Evolutionary conservation across 2,888 invertebrate species (phyloP).

Genomic region (Autographa pulchrina): DNA sequence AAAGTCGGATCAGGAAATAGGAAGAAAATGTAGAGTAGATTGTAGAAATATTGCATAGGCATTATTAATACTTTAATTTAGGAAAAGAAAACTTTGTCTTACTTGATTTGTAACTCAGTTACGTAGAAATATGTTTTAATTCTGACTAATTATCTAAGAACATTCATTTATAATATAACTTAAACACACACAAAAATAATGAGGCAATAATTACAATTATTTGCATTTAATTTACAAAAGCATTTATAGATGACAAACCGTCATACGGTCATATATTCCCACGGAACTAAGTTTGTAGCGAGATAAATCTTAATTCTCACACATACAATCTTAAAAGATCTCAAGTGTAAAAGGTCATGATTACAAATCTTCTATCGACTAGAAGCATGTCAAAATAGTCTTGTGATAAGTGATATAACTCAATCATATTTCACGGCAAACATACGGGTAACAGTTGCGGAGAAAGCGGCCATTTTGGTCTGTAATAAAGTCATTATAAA

Average conservation of each 20-base stretch:
- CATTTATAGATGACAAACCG: neutral
- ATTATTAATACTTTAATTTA: no score
- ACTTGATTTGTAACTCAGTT: no score
- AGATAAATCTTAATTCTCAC: neutral
- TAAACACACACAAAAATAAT: neutral
- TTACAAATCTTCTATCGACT: neutral
- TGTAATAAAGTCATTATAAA: constrained; percentile 46
- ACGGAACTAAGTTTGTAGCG: neutral
- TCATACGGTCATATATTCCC: neutral
- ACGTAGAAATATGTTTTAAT: no score
- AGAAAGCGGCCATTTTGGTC: constrained; percentile 55
- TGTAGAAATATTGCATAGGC: no score
- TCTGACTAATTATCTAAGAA: no score
- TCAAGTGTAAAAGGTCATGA: constrained; percentile 1
- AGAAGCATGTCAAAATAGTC: neutral
- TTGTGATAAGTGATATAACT: neutral
- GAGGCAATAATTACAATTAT: neutral
- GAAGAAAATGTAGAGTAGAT: neutral
- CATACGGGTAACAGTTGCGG: constrained; percentile 40
- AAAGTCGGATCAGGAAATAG: neutral
- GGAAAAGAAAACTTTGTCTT: no score
- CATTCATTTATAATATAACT: no score
- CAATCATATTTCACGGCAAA: constrained; percentile 49
- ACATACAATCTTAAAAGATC: constrained; percentile 1
- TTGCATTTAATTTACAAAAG: neutral